Conservation (phyloP, 1,140 invertebrate genomes). For the Sycophila sp. region DNA sequence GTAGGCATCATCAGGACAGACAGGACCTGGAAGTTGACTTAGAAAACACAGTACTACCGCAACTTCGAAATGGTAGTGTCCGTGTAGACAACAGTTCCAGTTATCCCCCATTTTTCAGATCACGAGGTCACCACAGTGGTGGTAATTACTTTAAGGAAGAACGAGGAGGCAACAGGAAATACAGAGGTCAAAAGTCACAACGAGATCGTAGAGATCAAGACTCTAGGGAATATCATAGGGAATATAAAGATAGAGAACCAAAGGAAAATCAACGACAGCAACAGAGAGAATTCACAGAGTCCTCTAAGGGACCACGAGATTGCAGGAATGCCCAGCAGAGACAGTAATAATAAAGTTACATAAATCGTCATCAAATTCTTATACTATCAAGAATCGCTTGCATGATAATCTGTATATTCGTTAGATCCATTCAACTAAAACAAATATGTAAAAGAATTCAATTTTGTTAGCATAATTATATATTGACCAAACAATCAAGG, state of each 20-base stretch:
- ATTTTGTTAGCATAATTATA: slow-evolving; percentile 30
- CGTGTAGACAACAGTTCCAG: slow-evolving; percentile 48
- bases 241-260: slow-evolving; percentile 53
- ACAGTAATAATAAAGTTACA: slow-evolving; percentile 37
- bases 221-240: slow-evolving; percentile 50
- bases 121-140: slow-evolving; percentile 53
- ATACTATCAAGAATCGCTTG: slow-evolving; percentile 33
- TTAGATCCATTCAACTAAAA: slow-evolving; percentile 32
- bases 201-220: slow-evolving; percentile 52
- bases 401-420: slow-evolving; percentile 35
- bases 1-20: slow-evolving; percentile 55
- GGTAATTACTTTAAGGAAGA: slow-evolving; percentile 47
- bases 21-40: slow-evolving; percentile 45
- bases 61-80: slow-evolving; percentile 53
- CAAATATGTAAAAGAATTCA: slow-evolving; percentile 17
- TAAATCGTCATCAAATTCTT: slow-evolving; percentile 25
- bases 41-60: slow-evolving; percentile 55
- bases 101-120: slow-evolving; percentile 54
- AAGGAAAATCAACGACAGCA: slow-evolving; percentile 44
- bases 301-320: slow-evolving; percentile 47
- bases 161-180: slow-evolving; percentile 52
- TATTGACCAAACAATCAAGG: slow-evolving; percentile 23
- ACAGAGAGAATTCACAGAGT: slow-evolving; percentile 47
- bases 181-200: slow-evolving; percentile 52
- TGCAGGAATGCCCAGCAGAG: slow-evolving; percentile 38